These are phyloP conservation scores for Neomorphus geoffroyi DNA, from an alignment of 2,797 vertebrate species.

Conservation along the genomic window DNA sequence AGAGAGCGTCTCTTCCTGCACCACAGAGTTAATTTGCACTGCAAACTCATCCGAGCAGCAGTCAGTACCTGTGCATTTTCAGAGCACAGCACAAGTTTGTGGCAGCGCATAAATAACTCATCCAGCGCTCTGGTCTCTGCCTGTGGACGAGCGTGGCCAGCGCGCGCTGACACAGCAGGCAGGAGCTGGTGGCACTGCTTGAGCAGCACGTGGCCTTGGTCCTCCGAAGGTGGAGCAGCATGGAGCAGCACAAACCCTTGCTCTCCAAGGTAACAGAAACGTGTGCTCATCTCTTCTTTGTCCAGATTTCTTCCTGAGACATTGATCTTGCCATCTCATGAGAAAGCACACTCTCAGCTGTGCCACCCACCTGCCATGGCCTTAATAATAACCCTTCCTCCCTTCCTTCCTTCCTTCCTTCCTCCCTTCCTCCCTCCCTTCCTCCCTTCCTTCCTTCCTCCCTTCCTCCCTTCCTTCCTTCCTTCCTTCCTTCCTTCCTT, in stretches of 20 bases:
- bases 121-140: background rate
- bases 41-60: background rate
- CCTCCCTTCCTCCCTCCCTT: background rate
- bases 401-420: background rate
- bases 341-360: background rate
- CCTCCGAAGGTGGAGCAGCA: background rate
- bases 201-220: background rate
- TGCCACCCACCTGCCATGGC: background rate
- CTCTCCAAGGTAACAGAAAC: background rate
- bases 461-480: too few species aligned
- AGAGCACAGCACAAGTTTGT: background rate
- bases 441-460: too few species aligned
- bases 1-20: background rate
- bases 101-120: background rate
- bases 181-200: background rate
- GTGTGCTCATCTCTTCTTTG: background rate
- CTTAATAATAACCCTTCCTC: background rate
- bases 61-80: background rate
- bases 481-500: too few species aligned
- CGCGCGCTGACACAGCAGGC: rapidly evolving
- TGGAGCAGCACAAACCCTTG: background rate
- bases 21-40: background rate
- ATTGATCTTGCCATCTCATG: background rate
- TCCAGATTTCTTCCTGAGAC: background rate
- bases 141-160: rapidly evolving